These are phyloP conservation scores for Arbacia lixula DNA, from an alignment of 53 echinoderm and acorn worm genomes.

Conservation along the genomic window DNA sequence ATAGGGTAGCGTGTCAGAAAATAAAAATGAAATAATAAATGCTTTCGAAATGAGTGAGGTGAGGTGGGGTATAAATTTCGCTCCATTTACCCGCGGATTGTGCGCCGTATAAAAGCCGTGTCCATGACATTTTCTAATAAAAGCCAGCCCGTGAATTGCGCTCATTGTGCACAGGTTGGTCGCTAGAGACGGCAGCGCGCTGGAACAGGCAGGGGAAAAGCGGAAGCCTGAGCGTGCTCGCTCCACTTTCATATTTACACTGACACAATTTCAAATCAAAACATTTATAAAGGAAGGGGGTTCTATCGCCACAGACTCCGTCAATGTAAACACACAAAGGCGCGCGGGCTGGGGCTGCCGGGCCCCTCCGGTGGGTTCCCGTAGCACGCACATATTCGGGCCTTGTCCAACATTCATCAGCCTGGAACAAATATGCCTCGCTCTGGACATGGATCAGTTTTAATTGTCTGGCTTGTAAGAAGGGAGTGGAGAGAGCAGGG, in stretches of 20 bases:
- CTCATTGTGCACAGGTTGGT: not conserved
- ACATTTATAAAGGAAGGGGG: constrained; percentile 48
- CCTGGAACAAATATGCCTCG: no score
- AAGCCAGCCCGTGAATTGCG: not conserved
- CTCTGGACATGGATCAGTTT: no score
- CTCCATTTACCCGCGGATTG: constrained; percentile 39
- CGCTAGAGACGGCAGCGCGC: constrained; percentile 15
- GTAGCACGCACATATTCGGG: no score
- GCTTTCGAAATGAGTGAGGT: no score
- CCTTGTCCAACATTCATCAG: constrained; percentile 4
- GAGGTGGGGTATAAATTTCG: constrained; percentile 23
- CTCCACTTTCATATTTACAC: constrained; percentile 45
- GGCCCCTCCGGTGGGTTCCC: constrained; percentile 2
- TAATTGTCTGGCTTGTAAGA: no score
- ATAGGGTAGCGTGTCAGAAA: no score
- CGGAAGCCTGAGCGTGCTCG: constrained; percentile 39
- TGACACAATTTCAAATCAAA: constrained; percentile 61
- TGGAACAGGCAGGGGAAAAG: not conserved
- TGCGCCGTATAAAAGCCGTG: not conserved
- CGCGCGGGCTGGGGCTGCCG: not conserved
- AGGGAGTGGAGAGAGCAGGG: not conserved
- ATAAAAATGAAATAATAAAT: no score
- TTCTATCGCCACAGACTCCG: constrained; percentile 32
- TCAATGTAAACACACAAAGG: constrained; percentile 6
- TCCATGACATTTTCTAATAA: constrained; percentile 37